Percentiles rank a stretch among this genome's conserved stretches.
These are phyloP conservation scores for Mastomys coucha DNA, from an alignment of 2,113 vertebrate genomes.

Conservation along the genomic window DNA sequence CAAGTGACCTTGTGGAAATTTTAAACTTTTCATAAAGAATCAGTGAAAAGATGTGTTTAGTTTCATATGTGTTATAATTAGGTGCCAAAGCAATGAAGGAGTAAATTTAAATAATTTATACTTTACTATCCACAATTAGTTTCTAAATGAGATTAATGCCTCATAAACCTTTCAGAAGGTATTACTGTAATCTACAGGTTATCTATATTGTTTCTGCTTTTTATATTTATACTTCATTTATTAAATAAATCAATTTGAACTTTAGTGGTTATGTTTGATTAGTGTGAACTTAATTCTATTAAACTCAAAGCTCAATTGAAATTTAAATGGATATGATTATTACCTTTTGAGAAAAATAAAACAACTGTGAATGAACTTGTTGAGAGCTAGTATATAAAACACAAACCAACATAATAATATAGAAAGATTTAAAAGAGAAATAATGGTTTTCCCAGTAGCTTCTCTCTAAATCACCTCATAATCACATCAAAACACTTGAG, in stretches of 20 bases:
- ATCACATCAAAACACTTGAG: background rate
- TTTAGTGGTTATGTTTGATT: conserved; percentile 3
- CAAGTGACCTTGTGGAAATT: background rate
- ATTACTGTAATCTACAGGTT: background rate
- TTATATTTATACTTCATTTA: background rate
- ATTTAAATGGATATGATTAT: conserved; percentile 7
- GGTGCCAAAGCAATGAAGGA: background rate
- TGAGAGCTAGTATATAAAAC: background rate
- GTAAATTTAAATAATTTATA: background rate
- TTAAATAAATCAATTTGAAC: conserved; percentile 7
- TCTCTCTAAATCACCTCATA: background rate
- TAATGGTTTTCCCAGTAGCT: background rate
- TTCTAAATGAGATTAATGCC: background rate
- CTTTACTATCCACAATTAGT: background rate
- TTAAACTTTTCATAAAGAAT: background rate
- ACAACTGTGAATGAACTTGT: background rate
- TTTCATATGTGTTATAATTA: background rate
- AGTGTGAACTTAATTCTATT: background rate
- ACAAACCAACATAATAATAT: background rate
- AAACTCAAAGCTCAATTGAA: conserved; percentile 28
- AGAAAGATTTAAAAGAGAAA: background rate
- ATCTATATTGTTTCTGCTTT: background rate
- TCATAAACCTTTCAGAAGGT: background rate
- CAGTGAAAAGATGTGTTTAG: background rate
- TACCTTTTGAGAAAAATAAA: background rate